Conservation (phyloP, 2,797 vertebrate species). For the Naso thynnoides region DNA sequence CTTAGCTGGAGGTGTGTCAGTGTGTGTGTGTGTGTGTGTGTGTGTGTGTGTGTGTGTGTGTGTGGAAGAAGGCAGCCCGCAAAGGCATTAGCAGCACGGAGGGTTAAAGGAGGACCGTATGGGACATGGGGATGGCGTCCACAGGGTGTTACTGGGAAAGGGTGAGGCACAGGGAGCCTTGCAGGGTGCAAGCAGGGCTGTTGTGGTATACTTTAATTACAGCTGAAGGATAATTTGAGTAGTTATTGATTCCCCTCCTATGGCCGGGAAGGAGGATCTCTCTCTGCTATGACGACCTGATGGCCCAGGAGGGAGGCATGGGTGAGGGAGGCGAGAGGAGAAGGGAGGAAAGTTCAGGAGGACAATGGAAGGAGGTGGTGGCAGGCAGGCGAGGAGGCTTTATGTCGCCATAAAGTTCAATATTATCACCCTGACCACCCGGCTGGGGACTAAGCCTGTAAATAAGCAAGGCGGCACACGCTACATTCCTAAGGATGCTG, state of each 20-base stretch:
- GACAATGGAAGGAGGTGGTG: conserved; percentile 48
- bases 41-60: conserved; percentile 44
- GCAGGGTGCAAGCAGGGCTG: conserved; percentile 22
- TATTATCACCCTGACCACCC: conserved; percentile 80
- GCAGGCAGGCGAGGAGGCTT: conserved; percentile 62
- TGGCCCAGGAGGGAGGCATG: conserved; percentile 11
- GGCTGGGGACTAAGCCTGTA: conserved; percentile 67
- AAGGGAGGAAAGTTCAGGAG: conserved; percentile 49
- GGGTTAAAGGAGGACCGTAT: conserved; percentile 43
- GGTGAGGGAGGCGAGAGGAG: conserved; percentile 28
- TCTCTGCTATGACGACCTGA: conserved; percentile 52
- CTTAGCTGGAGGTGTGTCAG: conserved; percentile 71
- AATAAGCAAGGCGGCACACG: conserved; percentile 71
- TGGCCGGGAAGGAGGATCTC: conserved; percentile 44
- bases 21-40: conserved; percentile 50
- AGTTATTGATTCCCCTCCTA: conserved; percentile 68
- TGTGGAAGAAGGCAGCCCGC: conserved; percentile 60
- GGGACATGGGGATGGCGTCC: conserved; percentile 44
- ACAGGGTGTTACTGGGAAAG: conserved; percentile 30
- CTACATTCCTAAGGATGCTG: conserved; percentile 74
- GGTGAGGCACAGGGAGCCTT: conserved; percentile 24
- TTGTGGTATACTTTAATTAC: conserved; percentile 69
- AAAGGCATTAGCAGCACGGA: conserved; percentile 44
- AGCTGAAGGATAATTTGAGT: conserved; percentile 74
- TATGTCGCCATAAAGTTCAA: conserved; percentile 80